phyloP scores from a whole-genome alignment of 2,888 invertebrate genomes.

The Oxycera nigricornis region DNA sequence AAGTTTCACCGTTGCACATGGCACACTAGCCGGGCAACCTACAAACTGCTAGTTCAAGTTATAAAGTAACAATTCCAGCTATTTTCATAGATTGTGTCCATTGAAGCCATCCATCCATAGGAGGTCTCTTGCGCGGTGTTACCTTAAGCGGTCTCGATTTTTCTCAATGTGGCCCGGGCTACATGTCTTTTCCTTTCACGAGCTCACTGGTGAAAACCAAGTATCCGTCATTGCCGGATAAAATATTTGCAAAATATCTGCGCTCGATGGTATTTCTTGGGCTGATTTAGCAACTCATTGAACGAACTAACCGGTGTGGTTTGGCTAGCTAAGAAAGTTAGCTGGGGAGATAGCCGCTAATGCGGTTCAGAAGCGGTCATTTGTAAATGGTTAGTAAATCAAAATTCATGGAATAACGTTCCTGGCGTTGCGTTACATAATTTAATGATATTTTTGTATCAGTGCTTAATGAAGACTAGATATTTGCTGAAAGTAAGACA shows the following conservation, averaged over 20 bases:
- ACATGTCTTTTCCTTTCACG: conserved; percentile 26
- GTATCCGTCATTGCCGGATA: conserved; percentile 1
- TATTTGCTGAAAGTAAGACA: too few species aligned
- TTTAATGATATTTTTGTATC: too few species aligned
- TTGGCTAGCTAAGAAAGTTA: not conserved
- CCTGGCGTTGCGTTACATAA: too few species aligned
- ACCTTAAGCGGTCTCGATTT: conserved; percentile 32
- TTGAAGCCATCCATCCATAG: too few species aligned
- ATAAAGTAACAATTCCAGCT: not conserved
- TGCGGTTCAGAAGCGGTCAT: not conserved
- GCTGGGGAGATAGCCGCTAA: not conserved
- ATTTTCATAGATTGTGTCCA: too few species aligned
- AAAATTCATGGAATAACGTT: too few species aligned
- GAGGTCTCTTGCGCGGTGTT: too few species aligned
- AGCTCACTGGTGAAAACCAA: not conserved
- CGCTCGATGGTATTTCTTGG: not conserved
- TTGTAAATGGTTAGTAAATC: too few species aligned
- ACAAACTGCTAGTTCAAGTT: not conserved
- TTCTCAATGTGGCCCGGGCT: not conserved
- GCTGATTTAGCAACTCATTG: not conserved
- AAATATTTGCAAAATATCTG: not conserved
- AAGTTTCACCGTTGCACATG: conserved; percentile 21
- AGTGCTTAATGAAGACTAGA: too few species aligned
- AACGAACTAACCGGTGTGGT: too few species aligned
- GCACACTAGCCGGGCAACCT: not conserved